Percentiles rank a stretch among this genome's conserved stretches.
Evolutionary conservation across 1,140 invertebrate genomes (phyloP).

Genomic region (Steinernema khuongi): DNA sequence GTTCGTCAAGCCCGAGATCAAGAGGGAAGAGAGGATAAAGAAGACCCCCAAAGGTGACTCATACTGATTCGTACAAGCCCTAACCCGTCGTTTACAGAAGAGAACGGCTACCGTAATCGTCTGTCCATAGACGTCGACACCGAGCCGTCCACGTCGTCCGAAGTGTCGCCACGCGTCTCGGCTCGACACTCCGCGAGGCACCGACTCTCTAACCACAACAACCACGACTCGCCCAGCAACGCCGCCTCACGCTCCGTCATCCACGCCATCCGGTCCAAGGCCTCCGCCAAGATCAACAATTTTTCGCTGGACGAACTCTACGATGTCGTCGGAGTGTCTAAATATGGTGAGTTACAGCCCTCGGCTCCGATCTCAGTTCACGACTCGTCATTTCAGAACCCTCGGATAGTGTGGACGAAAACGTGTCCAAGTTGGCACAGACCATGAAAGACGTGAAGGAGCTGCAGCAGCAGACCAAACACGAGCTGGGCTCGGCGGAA

Average conservation of each 20-base stretch:
- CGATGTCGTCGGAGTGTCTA: neutral
- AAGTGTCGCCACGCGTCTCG: neutral
- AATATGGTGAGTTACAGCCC: neutral
- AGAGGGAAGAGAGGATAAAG: too few relatives aligned
- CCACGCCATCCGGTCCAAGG: neutral
- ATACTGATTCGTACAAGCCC: neutral
- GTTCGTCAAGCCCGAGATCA: neutral
- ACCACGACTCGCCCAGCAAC: neutral
- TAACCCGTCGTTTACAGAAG: neutral
- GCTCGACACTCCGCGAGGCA: neutral
- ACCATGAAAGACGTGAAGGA: neutral
- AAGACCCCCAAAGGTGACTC: too few relatives aligned
- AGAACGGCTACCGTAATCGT: neutral
- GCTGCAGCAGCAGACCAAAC: neutral
- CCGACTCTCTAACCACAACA: neutral
- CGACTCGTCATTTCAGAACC: neutral
- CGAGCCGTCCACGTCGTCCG: neutral
- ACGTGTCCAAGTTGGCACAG: neutral
- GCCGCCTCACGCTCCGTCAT: neutral
- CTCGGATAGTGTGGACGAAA: neutral
- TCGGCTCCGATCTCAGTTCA: neutral
- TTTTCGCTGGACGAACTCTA: neutral
- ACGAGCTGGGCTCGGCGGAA: neutral
- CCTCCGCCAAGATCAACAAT: neutral
- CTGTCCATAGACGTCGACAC: neutral